Evolutionary conservation across 2,797 vertebrate genomes (phyloP), one percentile per base, ranked within the genome.

Genomic region (Gephyroberyx darwinii): DNA sequence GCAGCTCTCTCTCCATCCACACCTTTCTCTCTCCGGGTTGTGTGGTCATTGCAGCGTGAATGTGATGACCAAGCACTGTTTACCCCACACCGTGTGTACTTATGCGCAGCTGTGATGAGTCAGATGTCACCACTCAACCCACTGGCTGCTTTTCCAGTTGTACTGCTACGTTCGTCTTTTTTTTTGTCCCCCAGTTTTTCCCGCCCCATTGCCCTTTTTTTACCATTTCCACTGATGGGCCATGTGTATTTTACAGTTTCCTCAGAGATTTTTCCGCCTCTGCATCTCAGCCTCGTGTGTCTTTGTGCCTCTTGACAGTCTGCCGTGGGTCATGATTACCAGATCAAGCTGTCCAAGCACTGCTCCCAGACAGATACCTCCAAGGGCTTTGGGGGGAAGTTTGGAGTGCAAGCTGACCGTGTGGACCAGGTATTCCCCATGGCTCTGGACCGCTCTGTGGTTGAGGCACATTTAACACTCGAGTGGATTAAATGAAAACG

Each of bases 321-420:
- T 20, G 97, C 97, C 0, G 96, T 99, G 33, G 97, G 97, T 65
- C 97, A 99, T 0, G 97, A 98, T 59, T 99, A 99, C 80, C 96
- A 97, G 86, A 94, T 95, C 58, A 94, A 95, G 59, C 88, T 99
- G 48, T 95, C 96, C 53, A 96, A 96, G 82, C 97, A 99, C 81
- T 99, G 97, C 84, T 99, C 97, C 2, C 98, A 99, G 66, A 96
- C 96, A 0, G 97, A 99, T 82, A 96, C 95, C 0, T 95, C 95
- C 33, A 96, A 95, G 63, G 98, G 98, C 0, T 99, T 99, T 8
- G 97, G 98, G 47, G 97, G 98, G 51, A 98, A 98, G 88, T 99
- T 95, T 60, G 97, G 97, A 0, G 95, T 99, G 2, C 96, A 98
- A 60, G 92, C 93, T 0, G 97, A 99, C 67, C 93, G 98, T 3